phyloP scores from a whole-genome alignment of 2,888 invertebrate species.

The Euzetes globulus region DNA sequence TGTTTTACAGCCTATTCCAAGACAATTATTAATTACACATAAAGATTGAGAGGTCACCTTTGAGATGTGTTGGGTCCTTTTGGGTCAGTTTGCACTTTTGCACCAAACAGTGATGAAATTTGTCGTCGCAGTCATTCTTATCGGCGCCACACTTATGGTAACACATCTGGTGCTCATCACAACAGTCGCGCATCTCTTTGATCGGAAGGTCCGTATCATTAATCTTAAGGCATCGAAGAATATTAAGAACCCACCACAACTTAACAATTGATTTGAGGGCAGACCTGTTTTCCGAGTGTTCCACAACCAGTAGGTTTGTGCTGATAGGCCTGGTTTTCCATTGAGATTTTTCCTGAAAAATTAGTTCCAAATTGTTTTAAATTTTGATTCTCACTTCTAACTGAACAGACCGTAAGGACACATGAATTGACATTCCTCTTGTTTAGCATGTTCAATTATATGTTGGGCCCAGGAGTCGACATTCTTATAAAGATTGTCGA shows the following conservation, averaged over 20 bases:
- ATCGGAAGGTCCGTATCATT: constrained; percentile 31
- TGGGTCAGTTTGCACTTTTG: constrained; percentile 12
- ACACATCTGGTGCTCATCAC: constrained; percentile 31
- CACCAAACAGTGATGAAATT: constrained; percentile 25
- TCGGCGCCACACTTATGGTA: constrained; percentile 23
- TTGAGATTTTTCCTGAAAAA: background rate
- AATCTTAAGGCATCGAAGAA: constrained; percentile 3
- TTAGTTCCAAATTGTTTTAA: too few relatives aligned
- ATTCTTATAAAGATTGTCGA: constrained; percentile 28
- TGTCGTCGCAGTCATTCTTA: constrained; percentile 26
- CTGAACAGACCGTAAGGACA: constrained; percentile 16
- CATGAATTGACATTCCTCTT: constrained; percentile 29
- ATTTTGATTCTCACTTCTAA: too few relatives aligned
- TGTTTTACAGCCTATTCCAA: constrained; percentile 25
- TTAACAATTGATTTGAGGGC: background rate
- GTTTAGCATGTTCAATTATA: constrained; percentile 31
- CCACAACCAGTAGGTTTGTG: constrained; percentile 15
- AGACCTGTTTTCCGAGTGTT: constrained; percentile 28
- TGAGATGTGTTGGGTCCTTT: constrained; percentile 10
- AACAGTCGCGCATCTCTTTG: constrained; percentile 30
- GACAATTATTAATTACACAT: too few relatives aligned
- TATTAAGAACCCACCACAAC: too few relatives aligned
- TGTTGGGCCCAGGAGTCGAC: constrained; percentile 31
- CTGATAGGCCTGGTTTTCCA: background rate
- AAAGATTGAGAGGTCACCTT: constrained; percentile 19